A percentile compares a stretch with the other conserved stretches of the same genome.
Evolutionary conservation across 2,888 invertebrate species (phyloP).

Genomic region (Cheilosia impressa): DNA sequence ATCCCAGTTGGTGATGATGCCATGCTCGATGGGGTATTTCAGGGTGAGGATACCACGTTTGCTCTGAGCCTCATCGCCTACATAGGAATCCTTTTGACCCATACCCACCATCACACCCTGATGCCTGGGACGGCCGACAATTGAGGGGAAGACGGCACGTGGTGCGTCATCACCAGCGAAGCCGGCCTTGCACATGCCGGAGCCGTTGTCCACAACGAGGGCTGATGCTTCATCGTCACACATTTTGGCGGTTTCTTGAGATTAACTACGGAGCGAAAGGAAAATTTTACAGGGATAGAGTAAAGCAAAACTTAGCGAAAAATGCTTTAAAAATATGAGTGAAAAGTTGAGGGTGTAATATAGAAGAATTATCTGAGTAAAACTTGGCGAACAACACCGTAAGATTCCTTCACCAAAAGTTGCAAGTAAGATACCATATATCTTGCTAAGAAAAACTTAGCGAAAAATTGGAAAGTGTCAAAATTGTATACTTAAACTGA

Average conservation of each 20-base stretch:
- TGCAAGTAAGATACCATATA: too few species aligned
- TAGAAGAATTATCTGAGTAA: background rate
- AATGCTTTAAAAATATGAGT: background rate
- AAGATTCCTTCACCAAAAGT: too few species aligned
- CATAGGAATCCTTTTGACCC: constrained; percentile 99
- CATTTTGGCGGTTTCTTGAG: constrained; percentile 85
- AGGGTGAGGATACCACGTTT: constrained; percentile 98
- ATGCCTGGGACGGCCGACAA: constrained; percentile 96
- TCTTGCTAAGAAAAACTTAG: too few species aligned
- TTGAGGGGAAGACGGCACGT: constrained; percentile 95
- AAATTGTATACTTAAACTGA: too few species aligned
- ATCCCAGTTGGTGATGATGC: constrained; percentile 99
- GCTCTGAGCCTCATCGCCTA: constrained; percentile 98
- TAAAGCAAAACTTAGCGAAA: background rate
- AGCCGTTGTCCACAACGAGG: constrained; percentile 97
- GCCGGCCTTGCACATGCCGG: constrained; percentile 99
- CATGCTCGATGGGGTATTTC: constrained; percentile 98
- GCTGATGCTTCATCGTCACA: constrained; percentile 97
- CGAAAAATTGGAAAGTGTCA: too few species aligned
- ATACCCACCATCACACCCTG: constrained; percentile 98
- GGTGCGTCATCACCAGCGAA: constrained; percentile 98
- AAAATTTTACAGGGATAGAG: background rate
- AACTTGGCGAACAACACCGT: background rate
- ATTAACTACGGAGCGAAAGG: constrained; percentile 41
- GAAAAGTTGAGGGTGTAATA: background rate